phyloP scores from a whole-genome alignment of 2,888 invertebrate genomes.

The Sminthurinus aureus region DNA sequence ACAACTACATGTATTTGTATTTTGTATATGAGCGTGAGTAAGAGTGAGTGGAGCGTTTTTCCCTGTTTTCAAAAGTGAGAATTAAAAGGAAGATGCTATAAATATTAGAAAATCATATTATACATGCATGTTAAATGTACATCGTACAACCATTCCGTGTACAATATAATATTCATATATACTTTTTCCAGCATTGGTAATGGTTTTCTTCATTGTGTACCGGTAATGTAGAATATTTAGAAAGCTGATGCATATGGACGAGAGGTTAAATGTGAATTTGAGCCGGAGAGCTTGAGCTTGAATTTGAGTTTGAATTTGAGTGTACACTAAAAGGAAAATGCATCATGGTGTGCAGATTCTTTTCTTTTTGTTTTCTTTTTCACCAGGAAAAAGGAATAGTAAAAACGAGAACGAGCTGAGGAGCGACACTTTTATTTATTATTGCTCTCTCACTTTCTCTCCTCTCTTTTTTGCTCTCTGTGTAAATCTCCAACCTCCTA shows the following conservation, averaged over 20 bases:
- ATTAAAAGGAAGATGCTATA: not conserved
- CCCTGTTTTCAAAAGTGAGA: no score
- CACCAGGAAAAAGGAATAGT: constrained; percentile 8
- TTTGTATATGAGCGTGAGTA: not conserved
- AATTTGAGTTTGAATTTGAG: not conserved
- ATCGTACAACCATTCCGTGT: no score
- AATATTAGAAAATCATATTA: not conserved
- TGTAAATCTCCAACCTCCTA: constrained; percentile 21
- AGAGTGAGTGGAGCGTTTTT: not conserved
- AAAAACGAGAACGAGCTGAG: constrained; percentile 3
- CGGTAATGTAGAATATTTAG: not conserved
- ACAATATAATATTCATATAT: no score
- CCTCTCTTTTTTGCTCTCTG: constrained; percentile 34
- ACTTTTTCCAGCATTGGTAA: not conserved
- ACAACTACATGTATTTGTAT: not conserved
- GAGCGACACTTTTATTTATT: constrained; percentile 58
- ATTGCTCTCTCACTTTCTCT: constrained; percentile 51
- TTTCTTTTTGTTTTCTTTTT: constrained; percentile 41
- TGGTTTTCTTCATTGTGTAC: not conserved
- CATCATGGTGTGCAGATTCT: constrained; percentile 24
- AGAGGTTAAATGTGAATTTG: not conserved
- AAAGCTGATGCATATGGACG: not conserved
- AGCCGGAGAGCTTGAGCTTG: not conserved
- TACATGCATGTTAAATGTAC: no score
- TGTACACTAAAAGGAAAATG: constrained; percentile 11